A percentile compares a stretch with the other conserved stretches of the same genome.
Evolutionary conservation across 2,888 invertebrate genomes (phyloP).

Genomic region (Camponotus fellah): DNA sequence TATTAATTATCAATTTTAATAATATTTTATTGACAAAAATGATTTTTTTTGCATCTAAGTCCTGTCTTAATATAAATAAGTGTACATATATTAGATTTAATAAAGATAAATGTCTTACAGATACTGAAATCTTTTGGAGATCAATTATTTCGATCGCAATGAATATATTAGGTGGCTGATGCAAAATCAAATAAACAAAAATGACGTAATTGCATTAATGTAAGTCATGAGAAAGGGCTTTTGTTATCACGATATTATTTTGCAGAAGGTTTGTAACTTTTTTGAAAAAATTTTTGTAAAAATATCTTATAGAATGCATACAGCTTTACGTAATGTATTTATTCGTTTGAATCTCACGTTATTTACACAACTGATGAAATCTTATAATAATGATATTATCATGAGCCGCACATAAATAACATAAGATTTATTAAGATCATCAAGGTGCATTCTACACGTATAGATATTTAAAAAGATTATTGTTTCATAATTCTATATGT

Average conservation of each 20-base stretch:
- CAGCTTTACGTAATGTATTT: constrained; percentile 62
- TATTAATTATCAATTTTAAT: no score
- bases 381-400: constrained; percentile 65
- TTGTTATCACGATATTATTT: constrained; percentile 47
- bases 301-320: background rate
- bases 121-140: constrained; percentile 1
- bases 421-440: constrained; percentile 1
- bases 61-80: background rate
- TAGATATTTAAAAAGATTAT: constrained; percentile 38
- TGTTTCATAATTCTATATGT: background rate
- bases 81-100: background rate
- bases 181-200: constrained; percentile 18
- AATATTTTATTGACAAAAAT: no score
- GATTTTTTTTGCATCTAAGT: background rate
- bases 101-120: constrained; percentile 9
- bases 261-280: constrained; percentile 43
- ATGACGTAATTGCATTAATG: constrained; percentile 5
- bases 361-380: constrained; percentile 38
- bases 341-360: constrained; percentile 3
- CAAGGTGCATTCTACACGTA: constrained; percentile 33
- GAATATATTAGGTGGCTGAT: background rate
- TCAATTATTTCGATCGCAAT: constrained; percentile 10
- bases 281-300: constrained; percentile 3
- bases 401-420: background rate
- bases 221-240: background rate